phyloP scores from a whole-genome alignment of 2,888 invertebrate genomes.

The Steinernema scapterisci region DNA sequence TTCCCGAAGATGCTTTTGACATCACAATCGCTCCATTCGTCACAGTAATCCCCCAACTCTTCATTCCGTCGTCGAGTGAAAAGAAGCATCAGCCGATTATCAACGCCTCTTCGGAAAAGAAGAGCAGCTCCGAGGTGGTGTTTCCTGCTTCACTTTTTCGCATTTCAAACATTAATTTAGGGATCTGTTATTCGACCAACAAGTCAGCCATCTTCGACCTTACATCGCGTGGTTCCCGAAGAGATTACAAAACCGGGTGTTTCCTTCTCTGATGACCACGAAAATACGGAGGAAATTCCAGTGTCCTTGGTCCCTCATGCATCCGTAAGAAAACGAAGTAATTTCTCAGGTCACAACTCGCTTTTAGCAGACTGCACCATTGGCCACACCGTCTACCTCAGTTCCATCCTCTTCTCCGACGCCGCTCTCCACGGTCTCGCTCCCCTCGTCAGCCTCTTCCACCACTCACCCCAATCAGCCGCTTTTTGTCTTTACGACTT shows the following conservation, averaged over 20 bases:
- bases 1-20: slow-evolving; percentile 63
- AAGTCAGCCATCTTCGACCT: not conserved
- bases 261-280: not conserved
- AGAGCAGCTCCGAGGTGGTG: not conserved
- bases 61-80: slow-evolving; percentile 35
- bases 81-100: not conserved
- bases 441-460: not conserved
- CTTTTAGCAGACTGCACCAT: not conserved
- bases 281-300: not conserved
- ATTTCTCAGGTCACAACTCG: not conserved
- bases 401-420: not conserved
- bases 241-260: slow-evolving; percentile 4
- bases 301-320: too few relatives aligned
- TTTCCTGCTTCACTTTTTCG: too few relatives aligned
- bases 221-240: not conserved
- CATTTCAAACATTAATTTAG: too few relatives aligned
- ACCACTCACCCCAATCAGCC: slow-evolving; percentile 15
- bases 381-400: not conserved
- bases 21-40: slow-evolving; percentile 63
- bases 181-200: not conserved
- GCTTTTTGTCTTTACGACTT: slow-evolving; percentile 49
- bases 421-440: not conserved
- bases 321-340: not conserved
- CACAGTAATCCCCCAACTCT: slow-evolving; percentile 58
- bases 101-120: slow-evolving; percentile 18